Base-by-base conservation (phyloP, 2,888 invertebrate species). In the Phasia obesa region DNA sequence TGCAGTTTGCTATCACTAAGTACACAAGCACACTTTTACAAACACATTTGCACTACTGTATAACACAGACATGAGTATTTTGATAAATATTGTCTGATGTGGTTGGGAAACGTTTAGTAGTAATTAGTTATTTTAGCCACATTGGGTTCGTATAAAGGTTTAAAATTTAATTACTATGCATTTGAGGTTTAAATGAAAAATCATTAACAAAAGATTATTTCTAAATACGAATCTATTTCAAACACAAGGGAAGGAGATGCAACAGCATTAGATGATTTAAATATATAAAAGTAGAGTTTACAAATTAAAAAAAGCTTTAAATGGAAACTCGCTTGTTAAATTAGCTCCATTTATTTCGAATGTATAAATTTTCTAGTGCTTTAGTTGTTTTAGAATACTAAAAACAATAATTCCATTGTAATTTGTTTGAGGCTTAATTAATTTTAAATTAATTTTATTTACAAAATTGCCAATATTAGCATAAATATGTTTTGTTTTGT, bases 101-200 rank as follows among this genome's bases (percentile, higher is more conserved):
- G 88, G 88, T 83, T 87, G 86, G 78, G n/a, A 71, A 86, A 85
- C 86, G 86, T 89, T 88, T 88, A 87, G 87, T 86, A 87, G 83
- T 88, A 89, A 88, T 89, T 88, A 88, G 88, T 88, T 85, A 86
- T 85, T 87, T 86, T 86, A 85, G 87, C 89, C 88, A 86, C 88
- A 87, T 85, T 71, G 75, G 75, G 71, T 70, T 75, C 60, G 79
- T 42, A 53, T 73, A 71, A 79, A 76, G 79, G 79, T 71, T 83
- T 76, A 79, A 53, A 79, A 67, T 83, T 83, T 79, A 83, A 83
- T 83, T 79, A 83, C 83, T 79, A 49, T 67, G 51, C 67, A 67
- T 79, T 83, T 75, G 79, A 71, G 79, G 79, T 83, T 79, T 75
- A 35, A 67, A 60, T 67, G 44, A 57, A 80, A n/a, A 80, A 74